Conservation (phyloP, 2,113 vertebrate species). For the Chinchilla lanigera region DNA sequence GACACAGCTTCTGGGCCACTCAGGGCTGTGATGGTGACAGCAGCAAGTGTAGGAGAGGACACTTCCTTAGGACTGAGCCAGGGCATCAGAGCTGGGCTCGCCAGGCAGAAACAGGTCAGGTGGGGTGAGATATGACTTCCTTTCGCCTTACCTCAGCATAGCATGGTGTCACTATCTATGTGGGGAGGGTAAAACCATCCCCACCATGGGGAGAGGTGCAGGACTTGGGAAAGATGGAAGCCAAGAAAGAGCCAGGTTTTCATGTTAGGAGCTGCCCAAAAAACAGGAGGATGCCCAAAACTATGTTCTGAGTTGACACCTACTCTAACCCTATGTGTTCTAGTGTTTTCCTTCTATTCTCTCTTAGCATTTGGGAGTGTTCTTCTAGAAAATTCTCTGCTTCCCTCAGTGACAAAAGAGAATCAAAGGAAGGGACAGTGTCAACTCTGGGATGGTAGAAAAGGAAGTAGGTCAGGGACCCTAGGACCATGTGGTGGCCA, state of each 20-base stretch:
- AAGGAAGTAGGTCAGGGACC: fast-evolving
- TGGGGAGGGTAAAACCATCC: not conserved
- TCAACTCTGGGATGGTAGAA: not conserved
- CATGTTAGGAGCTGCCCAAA: not conserved
- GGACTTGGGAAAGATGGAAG: too few species aligned
- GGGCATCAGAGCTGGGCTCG: not conserved
- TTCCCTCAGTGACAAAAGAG: not conserved
- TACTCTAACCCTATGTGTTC: not conserved
- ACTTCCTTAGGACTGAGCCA: not conserved
- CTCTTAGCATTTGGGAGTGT: not conserved
- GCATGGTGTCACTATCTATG: not conserved
- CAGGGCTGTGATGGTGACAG: not conserved
- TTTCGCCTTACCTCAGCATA: not conserved
- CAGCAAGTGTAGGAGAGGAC: not conserved
- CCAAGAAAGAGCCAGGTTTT: fast-evolving
- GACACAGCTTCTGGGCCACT: not conserved
- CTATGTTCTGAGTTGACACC: not conserved
- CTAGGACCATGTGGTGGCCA: not conserved
- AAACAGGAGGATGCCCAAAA: not conserved
- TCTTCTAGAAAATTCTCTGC: not conserved
- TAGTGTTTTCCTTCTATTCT: not conserved
- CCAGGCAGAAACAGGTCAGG: too few species aligned
- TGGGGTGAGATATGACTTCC: not conserved
- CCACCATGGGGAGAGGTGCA: not conserved
- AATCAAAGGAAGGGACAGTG: not conserved